phyloP scores from a whole-genome alignment of 2,113 vertebrate species.

The Chaetorhynchus papuensis region DNA sequence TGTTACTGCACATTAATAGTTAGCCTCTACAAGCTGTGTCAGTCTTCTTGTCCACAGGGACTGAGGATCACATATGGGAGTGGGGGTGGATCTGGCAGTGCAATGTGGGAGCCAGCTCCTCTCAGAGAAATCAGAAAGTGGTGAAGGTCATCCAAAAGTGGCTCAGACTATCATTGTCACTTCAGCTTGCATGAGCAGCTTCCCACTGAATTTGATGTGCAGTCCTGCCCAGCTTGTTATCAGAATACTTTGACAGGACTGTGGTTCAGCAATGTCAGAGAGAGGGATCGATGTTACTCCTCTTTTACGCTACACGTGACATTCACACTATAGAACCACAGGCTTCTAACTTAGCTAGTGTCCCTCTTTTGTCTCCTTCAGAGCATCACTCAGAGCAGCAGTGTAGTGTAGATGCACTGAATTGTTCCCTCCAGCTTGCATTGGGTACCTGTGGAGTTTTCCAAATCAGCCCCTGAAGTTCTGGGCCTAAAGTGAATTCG shows the following conservation, averaged over 20 bases:
- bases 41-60: conserved; percentile 7
- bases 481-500: background rate
- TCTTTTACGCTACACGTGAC: background rate
- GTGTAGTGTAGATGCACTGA: background rate
- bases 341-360: background rate
- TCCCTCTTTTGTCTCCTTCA: background rate
- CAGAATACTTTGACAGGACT: background rate
- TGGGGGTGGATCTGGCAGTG: conserved; percentile 26
- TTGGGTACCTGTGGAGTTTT: background rate
- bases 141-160: conserved; percentile 24
- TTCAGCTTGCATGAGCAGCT: background rate
- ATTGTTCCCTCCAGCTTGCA: background rate
- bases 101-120: conserved; percentile 11
- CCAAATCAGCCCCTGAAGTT: background rate
- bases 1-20: conserved; percentile 42
- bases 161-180: background rate
- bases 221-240: background rate
- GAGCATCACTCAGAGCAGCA: background rate
- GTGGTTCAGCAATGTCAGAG: background rate
- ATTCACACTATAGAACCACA: background rate
- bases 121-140: conserved; percentile 3
- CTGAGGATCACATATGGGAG: background rate
- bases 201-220: background rate
- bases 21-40: conserved; percentile 5
- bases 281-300: background rate